Evolutionary conservation across 2,797 vertebrate genomes (phyloP), one percentile per base, ranked within the genome.

Genomic region (Sylvilagus floridanus): DNA sequence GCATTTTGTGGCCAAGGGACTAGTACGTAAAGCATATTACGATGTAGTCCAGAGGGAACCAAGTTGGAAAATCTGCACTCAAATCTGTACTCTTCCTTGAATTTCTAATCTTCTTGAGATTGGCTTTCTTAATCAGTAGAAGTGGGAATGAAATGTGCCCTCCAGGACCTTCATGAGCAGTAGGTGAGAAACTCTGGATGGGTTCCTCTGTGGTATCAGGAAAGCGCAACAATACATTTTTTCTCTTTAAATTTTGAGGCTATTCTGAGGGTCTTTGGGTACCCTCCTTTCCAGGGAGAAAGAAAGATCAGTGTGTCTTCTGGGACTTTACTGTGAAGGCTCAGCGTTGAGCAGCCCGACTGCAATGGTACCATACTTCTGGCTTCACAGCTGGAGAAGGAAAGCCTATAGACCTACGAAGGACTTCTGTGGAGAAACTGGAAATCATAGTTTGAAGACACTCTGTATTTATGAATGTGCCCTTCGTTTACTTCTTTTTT

Each of bases 401-500:
- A 77, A 86, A 60, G 10, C 54, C 37, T 52, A 11, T 4, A 30
- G 62, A 65, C 42, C 32, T 66, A 57, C 83, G 62, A 68, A 87
- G 69, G 63, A 71, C 68, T 93, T 93, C 57, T 77, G 35, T 35
- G 47, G 72, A 96, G 85, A 92, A 91, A 93, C 57, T 42, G 30
- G 24, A 57, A 88, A 82, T 88, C 12, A 5, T 42, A 83, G 68
- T 93, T 94, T 88, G 91, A 96, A 93, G 35, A 63, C 8, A 62
- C 5, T 77, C 72, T 63, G 17, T 66, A 47, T 83, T 91, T 95
- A 75, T 85, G 90, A 95, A 95, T 14, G 7, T 95, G 54, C 52
- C 66, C 63, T 77, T 93, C 26, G 83, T 94, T 96, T 91, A 88
- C 89, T 91, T 94, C 69, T 72, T 22, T 14, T 19, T 42, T 60